Evolutionary conservation across 1,140 invertebrate species (phyloP).

Genomic region (Sinella curviseta): DNA sequence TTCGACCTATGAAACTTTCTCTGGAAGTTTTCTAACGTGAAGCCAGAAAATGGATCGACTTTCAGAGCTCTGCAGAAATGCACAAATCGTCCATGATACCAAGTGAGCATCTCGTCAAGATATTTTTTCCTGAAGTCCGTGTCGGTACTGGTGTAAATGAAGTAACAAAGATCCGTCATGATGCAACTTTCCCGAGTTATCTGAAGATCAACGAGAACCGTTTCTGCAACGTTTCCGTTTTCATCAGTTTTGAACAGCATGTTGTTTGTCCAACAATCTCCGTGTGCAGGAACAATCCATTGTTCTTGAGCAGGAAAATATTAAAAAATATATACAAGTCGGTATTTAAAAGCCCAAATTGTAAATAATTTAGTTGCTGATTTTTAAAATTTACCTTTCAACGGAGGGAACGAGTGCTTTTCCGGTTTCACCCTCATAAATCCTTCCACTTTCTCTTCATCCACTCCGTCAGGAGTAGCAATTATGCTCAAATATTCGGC

Average conservation of each 20-base stretch:
- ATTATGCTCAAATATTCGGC: not conserved
- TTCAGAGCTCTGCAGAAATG: slow-evolving; percentile 17
- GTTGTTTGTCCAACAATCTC: no score
- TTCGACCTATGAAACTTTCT: slow-evolving; percentile 28
- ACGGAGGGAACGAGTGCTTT: not conserved
- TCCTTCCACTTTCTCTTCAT: not conserved
- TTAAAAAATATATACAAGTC: no score
- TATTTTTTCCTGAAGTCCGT: slow-evolving; percentile 1
- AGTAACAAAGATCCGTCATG: slow-evolving; percentile 36
- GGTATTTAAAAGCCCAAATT: not conserved
- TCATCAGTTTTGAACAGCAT: no score
- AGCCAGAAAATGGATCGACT: slow-evolving; percentile 2
- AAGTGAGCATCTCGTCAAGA: slow-evolving; percentile 17
- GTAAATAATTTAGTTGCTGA: no score
- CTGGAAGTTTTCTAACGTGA: slow-evolving; percentile 26
- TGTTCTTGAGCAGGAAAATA: not conserved
- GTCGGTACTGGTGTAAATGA: slow-evolving; percentile 38
- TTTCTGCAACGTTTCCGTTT: slow-evolving; percentile 26
- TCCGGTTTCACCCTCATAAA: not conserved
- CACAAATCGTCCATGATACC: slow-evolving; percentile 33
- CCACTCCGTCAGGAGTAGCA: not conserved
- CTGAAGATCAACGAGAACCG: slow-evolving; percentile 41
- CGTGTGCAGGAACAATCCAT: slow-evolving; percentile 1
- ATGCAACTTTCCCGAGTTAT: slow-evolving; percentile 32
- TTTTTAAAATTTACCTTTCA: slow-evolving; percentile 40